Base-by-base conservation (phyloP, 2,888 invertebrate genomes). In the Lochmaea crataegi region DNA sequence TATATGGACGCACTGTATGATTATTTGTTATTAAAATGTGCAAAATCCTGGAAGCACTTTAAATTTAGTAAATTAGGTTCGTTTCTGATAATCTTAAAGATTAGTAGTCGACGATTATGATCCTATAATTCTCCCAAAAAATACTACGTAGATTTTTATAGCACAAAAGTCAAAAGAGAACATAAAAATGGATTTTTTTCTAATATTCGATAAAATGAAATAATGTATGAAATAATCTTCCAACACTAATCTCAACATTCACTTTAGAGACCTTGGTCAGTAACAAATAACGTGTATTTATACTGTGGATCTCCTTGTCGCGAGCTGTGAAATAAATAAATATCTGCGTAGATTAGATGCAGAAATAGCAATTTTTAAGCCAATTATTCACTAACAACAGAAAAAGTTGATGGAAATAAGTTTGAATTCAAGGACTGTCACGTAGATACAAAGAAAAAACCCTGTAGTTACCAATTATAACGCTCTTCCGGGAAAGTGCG, bases 211-310 rank as follows among this genome's bases (percentile, higher is more conserved):
- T 22, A 41, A 1, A 7, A 51, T 16, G 7, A 18, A 53, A 53
- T 18, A 51, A n/a, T 10, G 10, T 18, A 10, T 18, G 18, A 16
- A 18, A 16, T 53, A 9, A 18, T 53, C 53, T 53, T 9, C 16
- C 1, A 16, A 9, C 11, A 18, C 14, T 51, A 48, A 65, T 61
- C 63, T 69, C 41, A 69, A 63, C 63, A 63, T 63, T 69, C 69
- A 51, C 63, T 53, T 57, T 69, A 69, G 63, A 69, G 63, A 69
- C 69, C 63, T 69, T 69, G 69, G 69, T 69, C 69, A 69, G 69
- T 69, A 51, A 69, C 63, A 56, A 69, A 69, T 22, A 22, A 51
- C 12, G 42, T 16, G 22, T 42, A 51, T 22, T 16, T 18, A 22
- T 18, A 57, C 38, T 57, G n/a, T n/a, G 26, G 10, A 26, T 22